Base-by-base conservation (phyloP, 1,140 invertebrate species). In the Tetramorium alpestre region DNA sequence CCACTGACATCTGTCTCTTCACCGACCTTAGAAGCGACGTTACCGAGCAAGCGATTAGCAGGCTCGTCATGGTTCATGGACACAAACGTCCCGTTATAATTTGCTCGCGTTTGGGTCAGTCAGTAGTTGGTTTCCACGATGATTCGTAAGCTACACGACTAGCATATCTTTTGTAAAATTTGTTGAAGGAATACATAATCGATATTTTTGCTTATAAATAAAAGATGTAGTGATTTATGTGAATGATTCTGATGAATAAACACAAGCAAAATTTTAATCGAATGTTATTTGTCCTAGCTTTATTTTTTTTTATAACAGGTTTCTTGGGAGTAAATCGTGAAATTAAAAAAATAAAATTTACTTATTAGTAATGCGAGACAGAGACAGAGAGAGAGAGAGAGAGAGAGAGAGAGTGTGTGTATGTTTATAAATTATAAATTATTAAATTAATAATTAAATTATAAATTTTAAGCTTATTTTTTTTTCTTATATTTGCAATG, bases 31-130 rank as follows among this genome's bases (percentile, higher is more conserved):
- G n/a, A 16, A 65, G 13, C 16, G 44, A 65, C 16, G 47, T 85
- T 51, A 54, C 47, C 18, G 60, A 78, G 54, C n/a, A 47, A 64
- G 47, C 65, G 77, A 84, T 87, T 87, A 70, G 28, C 75, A 80
- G 44, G 78, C 67, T 87, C 18, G 65, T 87, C 54, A 47, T 28
- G 58, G 44, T 70, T 82, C 25, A 82, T 28, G 65, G 13, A 72
- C n/a, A 69, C 62, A 16, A 58, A 85, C 33, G 77, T 90, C 47
- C 88, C 89, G 86, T 90, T 88, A 85, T 69, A 78, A 73, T 85
- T 78, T 69, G 28, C 16, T 51, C 28, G 77, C 44, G n/a, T 75
- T 47, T 47, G 41, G 58, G 58, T n/a, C 78, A 76, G 38, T 81
- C 76, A 54, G 22, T 47, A 72, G 69, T 84, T 60, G 13, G 13